phyloP scores from a whole-genome alignment of 2,113 vertebrate species.

The Aramus guarauna region DNA sequence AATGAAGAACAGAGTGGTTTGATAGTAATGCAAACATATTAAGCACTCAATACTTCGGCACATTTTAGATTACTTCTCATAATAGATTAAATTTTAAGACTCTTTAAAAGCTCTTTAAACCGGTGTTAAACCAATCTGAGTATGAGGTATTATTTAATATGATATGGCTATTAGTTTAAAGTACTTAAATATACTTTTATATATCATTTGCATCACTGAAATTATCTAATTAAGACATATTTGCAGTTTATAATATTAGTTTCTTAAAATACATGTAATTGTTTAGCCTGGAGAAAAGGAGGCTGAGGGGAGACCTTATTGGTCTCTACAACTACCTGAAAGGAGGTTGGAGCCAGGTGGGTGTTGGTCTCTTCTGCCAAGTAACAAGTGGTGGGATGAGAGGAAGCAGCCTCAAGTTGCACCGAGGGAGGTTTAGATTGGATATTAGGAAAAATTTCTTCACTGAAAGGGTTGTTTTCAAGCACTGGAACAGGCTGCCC shows the following conservation, averaged over 20 bases:
- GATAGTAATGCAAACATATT: background rate
- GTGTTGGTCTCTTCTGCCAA: too few species aligned
- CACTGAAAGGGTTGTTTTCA: too few species aligned
- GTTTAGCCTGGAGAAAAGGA: too few species aligned
- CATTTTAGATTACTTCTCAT: background rate
- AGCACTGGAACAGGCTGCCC: too few species aligned
- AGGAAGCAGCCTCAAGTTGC: too few species aligned
- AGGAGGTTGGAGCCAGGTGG: too few species aligned
- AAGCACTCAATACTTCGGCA: background rate
- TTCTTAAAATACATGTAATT: background rate
- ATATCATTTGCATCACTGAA: background rate
- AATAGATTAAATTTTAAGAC: background rate
- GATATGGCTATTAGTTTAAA: background rate
- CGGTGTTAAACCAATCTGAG: background rate
- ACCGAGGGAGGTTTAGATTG: too few species aligned
- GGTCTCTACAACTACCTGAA: too few species aligned
- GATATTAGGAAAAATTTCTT: too few species aligned
- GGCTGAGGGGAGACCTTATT: too few species aligned
- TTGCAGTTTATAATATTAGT: background rate
- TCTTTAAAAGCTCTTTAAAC: background rate
- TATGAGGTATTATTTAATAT: background rate
- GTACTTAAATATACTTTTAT: background rate
- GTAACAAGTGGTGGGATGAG: too few species aligned
- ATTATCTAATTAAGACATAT: background rate
- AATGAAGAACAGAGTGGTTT: background rate